These are phyloP conservation scores for Bungarus multicinctus DNA, from an alignment of 2,113 vertebrate genomes.

Conservation along the genomic window DNA sequence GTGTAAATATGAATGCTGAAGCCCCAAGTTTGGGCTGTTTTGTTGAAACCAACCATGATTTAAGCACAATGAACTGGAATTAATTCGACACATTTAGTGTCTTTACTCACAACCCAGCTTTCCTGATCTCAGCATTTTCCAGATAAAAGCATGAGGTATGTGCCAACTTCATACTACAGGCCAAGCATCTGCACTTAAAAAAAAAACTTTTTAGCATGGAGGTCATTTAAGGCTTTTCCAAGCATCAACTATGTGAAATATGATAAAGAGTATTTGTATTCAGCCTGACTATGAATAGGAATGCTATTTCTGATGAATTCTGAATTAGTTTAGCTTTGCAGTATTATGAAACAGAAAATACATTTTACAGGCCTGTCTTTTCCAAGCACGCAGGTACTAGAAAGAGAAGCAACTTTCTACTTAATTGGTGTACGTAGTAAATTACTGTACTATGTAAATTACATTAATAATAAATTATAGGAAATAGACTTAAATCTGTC, in stretches of 20 bases:
- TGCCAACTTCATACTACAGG: neutral
- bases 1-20: conserved; percentile 55
- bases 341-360: neutral
- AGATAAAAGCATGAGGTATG: neutral
- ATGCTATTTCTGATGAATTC: neutral
- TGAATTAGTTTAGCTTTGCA: neutral
- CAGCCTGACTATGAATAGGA: neutral
- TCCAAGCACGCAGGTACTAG: neutral
- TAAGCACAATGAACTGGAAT: conserved; percentile 59
- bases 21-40: conserved; percentile 27
- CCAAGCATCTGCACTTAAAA: neutral
- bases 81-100: conserved; percentile 37
- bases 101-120: neutral
- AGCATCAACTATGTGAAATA: neutral
- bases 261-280: conserved; percentile 2
- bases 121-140: neutral
- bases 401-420: neutral
- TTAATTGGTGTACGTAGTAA: neutral
- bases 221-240: neutral
- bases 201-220: neutral
- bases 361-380: neutral
- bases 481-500: neutral
- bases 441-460: neutral
- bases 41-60: conserved; percentile 19
- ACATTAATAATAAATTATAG: neutral